A percentile compares a stretch with the other conserved stretches of the same genome.
These are phyloP conservation scores for Pardalotus punctatus DNA, from an alignment of 2,113 vertebrate species.

Conservation along the genomic window DNA sequence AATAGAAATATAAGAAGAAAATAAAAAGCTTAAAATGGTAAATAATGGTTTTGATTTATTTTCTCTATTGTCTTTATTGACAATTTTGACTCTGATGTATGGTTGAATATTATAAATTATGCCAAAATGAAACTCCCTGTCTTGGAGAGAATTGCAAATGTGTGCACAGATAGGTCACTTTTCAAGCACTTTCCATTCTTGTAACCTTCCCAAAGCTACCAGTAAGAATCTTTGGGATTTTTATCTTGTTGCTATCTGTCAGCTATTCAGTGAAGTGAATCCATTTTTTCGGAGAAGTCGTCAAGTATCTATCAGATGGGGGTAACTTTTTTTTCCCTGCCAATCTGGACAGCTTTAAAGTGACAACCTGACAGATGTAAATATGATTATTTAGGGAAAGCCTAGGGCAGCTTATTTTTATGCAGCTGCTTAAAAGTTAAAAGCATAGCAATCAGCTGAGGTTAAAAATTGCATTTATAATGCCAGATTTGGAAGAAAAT, in stretches of 20 bases:
- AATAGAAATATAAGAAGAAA: not conserved
- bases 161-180: not conserved
- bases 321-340: not conserved
- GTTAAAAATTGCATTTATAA: not conserved
- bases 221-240: not conserved
- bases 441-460: not conserved
- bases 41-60: not conserved
- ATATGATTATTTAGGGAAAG: not conserved
- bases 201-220: not conserved
- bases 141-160: not conserved
- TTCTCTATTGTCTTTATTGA: not conserved
- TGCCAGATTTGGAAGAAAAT: not conserved
- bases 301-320: conserved; percentile 17
- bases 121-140: not conserved
- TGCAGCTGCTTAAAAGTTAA: not conserved
- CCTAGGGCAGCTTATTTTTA: not conserved
- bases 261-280: conserved; percentile 31
- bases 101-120: not conserved
- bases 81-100: not conserved
- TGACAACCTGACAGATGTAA: conserved; percentile 23
- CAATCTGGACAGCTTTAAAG: not conserved
- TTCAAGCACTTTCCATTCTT: not conserved
- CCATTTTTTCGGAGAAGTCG: not conserved
- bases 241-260: not conserved
- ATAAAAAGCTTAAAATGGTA: not conserved